Percentiles rank a stretch among this genome's conserved stretches.
These are phyloP conservation scores for Drusus annulatus DNA, from an alignment of 1,140 invertebrate genomes.

Conservation along the genomic window DNA sequence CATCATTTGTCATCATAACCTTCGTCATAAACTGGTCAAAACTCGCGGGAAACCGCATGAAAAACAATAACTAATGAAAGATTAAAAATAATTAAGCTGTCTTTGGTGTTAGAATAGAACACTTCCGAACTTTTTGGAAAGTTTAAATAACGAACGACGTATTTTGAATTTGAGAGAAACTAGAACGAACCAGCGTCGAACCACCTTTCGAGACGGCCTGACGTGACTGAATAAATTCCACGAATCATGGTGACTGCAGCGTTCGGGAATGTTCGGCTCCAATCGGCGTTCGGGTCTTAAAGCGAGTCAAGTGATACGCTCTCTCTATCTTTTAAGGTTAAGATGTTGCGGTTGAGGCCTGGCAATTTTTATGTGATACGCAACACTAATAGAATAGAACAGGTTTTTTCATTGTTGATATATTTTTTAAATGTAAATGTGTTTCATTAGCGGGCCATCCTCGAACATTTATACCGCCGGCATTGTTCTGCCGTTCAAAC, in stretches of 20 bases:
- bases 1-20: slow-evolving; percentile 3
- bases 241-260: slow-evolving; percentile 7
- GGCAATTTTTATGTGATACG: not conserved
- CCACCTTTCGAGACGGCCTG: not conserved
- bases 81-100: not conserved
- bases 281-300: not conserved
- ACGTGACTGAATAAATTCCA: slow-evolving; percentile 23
- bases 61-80: too few species aligned
- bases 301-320: not conserved
- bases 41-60: too few species aligned
- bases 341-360: not conserved
- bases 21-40: not conserved
- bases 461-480: too few species aligned
- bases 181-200: not conserved
- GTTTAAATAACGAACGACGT: not conserved
- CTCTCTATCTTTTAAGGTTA: not conserved
- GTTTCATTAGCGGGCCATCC: too few species aligned
- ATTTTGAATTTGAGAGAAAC: slow-evolving; percentile 15
- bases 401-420: too few species aligned
- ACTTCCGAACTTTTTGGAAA: slow-evolving; percentile 15
- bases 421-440: too few species aligned
- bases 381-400: too few species aligned
- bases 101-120: not conserved
- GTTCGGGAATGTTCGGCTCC: slow-evolving; percentile 1
- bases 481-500: too few species aligned